Percentiles rank a stretch among this genome's conserved stretches.
These are phyloP conservation scores for Colistium nudipinnis DNA, from an alignment of 2,113 vertebrate species.

Conservation along the genomic window DNA sequence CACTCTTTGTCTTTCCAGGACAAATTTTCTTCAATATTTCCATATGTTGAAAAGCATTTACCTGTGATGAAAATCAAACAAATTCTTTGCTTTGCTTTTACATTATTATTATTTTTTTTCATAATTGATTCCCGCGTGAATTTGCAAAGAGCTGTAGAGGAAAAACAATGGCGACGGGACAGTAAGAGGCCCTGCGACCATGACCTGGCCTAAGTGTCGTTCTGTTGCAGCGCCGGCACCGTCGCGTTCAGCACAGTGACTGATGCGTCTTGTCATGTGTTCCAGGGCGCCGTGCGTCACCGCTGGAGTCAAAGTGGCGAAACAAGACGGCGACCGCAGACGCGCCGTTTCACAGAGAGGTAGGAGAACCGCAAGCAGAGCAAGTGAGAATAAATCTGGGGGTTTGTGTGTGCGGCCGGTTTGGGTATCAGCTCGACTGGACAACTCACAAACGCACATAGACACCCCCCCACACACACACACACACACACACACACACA, in stretches of 20 bases:
- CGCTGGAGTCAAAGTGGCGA: conserved; percentile 38
- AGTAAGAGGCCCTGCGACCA: conserved; percentile 3
- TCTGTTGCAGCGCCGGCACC: background rate
- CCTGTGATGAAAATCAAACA: too few species aligned
- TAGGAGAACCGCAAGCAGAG: conserved; percentile 25
- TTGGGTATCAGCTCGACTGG: conserved; percentile 39
- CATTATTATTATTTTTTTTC: too few species aligned
- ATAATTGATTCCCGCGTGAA: too few species aligned
- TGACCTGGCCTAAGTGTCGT: conserved; percentile 17
- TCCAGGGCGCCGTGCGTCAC: conserved; percentile 31
- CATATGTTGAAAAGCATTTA: too few species aligned
- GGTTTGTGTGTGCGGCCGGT: conserved; percentile 51
- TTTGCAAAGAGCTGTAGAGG: background rate
- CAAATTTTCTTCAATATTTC: background rate
- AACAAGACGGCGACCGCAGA: conserved; percentile 13
- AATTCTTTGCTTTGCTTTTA: background rate
- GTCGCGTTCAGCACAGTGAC: conserved; percentile 14
- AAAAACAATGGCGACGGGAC: background rate
- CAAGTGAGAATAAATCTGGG: conserved; percentile 27
- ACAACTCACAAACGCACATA: conserved; percentile 45
- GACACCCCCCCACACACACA: conserved; percentile 20
- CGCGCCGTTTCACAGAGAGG: conserved; percentile 31
- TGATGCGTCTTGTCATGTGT: conserved; percentile 39
- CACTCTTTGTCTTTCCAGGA: background rate
- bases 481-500: conserved; percentile 34